Evolutionary conservation across 2,888 invertebrate species (phyloP).

Genomic region (Pterostichus madidus): DNA sequence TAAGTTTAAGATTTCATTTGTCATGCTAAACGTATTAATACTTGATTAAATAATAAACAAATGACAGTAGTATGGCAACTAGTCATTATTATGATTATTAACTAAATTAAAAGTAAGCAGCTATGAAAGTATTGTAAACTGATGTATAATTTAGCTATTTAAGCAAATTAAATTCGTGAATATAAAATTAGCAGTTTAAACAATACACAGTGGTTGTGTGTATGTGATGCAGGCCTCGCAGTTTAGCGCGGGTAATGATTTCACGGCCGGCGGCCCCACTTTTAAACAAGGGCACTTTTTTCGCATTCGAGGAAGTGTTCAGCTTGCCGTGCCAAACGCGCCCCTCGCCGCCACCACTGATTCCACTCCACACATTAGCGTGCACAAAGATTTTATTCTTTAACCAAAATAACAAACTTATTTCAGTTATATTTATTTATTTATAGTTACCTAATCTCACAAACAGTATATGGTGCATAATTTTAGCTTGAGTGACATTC

Average conservation of each 20-base stretch:
- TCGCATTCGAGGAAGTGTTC: conserved; percentile 63
- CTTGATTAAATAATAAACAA: neutral
- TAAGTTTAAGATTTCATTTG: no score
- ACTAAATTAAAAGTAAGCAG: conserved; percentile 33
- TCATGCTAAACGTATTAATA: no score
- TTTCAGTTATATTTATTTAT: no score
- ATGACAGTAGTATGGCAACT: conserved; percentile 21
- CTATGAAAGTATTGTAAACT: conserved; percentile 5
- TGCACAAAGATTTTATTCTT: neutral
- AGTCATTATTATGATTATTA: conserved; percentile 2
- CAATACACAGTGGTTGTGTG: neutral
- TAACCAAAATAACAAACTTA: no score
- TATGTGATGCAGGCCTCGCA: conserved; percentile 5
- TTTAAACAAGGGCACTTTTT: conserved; percentile 65
- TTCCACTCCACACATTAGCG: neutral
- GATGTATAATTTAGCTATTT: conserved; percentile 25
- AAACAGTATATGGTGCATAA: no score
- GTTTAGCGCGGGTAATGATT: conserved; percentile 38
- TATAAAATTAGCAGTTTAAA: neutral
- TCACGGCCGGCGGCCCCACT: conserved; percentile 59
- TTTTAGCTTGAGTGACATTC: no score
- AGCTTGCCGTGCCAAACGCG: conserved; percentile 24
- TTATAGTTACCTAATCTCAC: no score
- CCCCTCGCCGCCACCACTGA: conserved; percentile 53
- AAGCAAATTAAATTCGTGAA: conserved; percentile 6